These are phyloP conservation scores for Belgica antarctica DNA, from an alignment of 2,888 invertebrate species.

Conservation along the genomic window DNA sequence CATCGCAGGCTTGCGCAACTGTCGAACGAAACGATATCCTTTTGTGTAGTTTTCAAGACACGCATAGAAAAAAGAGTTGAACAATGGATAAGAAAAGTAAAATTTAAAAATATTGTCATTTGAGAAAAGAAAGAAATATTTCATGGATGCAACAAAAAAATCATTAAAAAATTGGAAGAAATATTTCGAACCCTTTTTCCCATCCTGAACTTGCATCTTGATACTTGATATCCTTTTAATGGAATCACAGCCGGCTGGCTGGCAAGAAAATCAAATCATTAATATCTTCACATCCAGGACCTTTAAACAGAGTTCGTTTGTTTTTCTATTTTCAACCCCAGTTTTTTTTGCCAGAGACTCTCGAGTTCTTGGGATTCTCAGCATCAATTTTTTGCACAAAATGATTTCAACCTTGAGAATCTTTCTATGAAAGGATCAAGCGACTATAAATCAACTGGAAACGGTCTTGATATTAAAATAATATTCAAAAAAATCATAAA, in stretches of 20 bases:
- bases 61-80: too few species aligned
- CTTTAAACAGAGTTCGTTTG: conserved; percentile 18
- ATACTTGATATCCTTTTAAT: conserved; percentile 41
- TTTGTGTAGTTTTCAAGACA: too few species aligned
- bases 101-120: not conserved
- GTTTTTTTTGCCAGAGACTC: not conserved
- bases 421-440: not conserved
- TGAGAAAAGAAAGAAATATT: conserved; percentile 1
- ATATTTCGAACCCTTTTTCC: conserved; percentile 35
- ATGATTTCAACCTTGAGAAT: conserved; percentile 4
- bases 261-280: conserved; percentile 32
- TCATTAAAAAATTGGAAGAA: conserved; percentile 40
- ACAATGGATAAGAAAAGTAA: too few species aligned
- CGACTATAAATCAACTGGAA: not conserved
- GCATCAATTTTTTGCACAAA: not conserved
- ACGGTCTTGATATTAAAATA: not conserved
- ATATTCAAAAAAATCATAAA: not conserved
- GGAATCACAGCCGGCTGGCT: conserved; percentile 2
- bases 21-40: not conserved
- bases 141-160: conserved; percentile 40
- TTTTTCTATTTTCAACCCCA: conserved; percentile 29
- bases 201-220: conserved; percentile 22
- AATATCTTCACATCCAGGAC: conserved; percentile 26
- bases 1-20: not conserved
- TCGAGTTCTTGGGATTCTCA: not conserved